Evolutionary conservation across 2,113 vertebrate species (phyloP).

Genomic region (Pelvicachromis taeniatus): DNA sequence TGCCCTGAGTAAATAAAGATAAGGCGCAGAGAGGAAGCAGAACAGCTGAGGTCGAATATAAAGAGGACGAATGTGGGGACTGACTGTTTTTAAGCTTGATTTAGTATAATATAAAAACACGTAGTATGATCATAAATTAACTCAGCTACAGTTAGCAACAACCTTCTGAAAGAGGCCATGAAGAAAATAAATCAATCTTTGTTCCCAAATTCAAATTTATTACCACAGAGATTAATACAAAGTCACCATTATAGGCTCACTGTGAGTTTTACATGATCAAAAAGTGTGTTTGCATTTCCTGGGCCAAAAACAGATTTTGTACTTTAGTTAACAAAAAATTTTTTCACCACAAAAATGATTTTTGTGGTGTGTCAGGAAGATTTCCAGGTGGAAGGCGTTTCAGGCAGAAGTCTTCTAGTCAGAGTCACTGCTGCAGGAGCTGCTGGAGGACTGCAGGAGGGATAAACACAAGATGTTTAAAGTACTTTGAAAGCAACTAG

Average conservation of each 20-base stretch:
- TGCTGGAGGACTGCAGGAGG: slow-evolving; percentile 51
- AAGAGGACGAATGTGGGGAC: neutral
- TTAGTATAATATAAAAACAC: neutral
- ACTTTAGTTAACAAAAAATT: neutral
- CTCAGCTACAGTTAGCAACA: neutral
- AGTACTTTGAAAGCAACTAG: neutral
- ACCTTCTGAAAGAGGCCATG: neutral
- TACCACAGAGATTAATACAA: neutral
- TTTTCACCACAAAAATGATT: neutral
- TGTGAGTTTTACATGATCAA: neutral
- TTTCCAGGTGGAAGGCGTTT: neutral
- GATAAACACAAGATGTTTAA: neutral
- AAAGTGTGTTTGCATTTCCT: neutral
- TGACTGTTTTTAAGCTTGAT: neutral
- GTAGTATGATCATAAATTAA: neutral
- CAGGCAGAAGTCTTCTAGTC: slow-evolving; percentile 33
- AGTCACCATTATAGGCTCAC: neutral
- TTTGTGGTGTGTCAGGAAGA: neutral
- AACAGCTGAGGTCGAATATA: neutral
- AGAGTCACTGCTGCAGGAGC: slow-evolving; percentile 59
- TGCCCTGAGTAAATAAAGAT: slow-evolving; percentile 7
- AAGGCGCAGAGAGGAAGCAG: neutral
- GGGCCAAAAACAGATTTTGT: neutral
- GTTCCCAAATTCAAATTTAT: neutral
- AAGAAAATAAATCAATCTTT: neutral